phyloP scores from a whole-genome alignment of 1,140 invertebrate genomes.

The Saccostrea echinata region DNA sequence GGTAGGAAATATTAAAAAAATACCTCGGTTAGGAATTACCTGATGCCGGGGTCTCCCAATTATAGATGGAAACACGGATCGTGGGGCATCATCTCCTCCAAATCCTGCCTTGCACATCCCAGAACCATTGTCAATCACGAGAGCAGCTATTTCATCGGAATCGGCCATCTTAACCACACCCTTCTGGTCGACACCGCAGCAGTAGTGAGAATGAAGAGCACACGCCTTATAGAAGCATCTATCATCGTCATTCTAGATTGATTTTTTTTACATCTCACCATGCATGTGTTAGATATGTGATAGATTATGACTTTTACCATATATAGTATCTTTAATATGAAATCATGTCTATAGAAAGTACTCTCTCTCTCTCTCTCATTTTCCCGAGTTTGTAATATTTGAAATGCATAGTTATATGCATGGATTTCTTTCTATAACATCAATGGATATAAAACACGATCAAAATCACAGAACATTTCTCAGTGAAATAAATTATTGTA shows the following conservation, averaged over 20 bases:
- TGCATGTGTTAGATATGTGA: background rate
- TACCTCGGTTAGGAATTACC: slow-evolving; percentile 51
- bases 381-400: background rate
- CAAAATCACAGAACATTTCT: too few species aligned
- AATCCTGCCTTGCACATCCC: slow-evolving; percentile 90
- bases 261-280: background rate
- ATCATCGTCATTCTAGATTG: background rate
- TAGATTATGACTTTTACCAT: slow-evolving; percentile 72
- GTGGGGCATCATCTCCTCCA: slow-evolving; percentile 85
- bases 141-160: slow-evolving; percentile 87
- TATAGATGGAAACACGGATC: slow-evolving; percentile 85
- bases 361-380: slow-evolving; percentile 23
- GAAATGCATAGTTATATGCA: background rate
- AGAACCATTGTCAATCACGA: slow-evolving; percentile 93
- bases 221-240: background rate
- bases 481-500: too few species aligned
- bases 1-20: background rate
- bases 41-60: slow-evolving; percentile 84
- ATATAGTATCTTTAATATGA: background rate
- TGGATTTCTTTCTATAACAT: too few species aligned
- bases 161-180: slow-evolving; percentile 27
- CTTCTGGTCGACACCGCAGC: background rate
- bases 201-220: background rate
- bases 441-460: too few species aligned
- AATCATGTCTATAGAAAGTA: background rate